These are phyloP conservation scores for Holotrichia oblita DNA, from an alignment of 1,140 invertebrate genomes.

Conservation along the genomic window DNA sequence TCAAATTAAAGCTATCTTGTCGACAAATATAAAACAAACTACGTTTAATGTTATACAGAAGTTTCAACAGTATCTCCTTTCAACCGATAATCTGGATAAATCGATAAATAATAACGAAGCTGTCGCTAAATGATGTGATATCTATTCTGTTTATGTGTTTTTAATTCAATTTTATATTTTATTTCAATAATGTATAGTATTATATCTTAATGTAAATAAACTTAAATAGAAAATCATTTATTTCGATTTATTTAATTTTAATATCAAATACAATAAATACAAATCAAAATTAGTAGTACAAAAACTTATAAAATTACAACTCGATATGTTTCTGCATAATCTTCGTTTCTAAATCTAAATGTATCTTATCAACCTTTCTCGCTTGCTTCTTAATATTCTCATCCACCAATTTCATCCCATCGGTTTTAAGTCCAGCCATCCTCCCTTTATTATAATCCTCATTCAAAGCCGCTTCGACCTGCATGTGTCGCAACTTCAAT, in stretches of 20 bases:
- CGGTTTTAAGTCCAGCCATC: slow-evolving; percentile 69
- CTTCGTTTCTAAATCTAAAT: slow-evolving; percentile 80
- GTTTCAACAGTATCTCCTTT: slow-evolving; percentile 34
- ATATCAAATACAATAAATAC: too few relatives aligned
- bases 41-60: slow-evolving; percentile 46
- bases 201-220: too few relatives aligned
- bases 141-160: background rate
- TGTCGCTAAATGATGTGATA: background rate
- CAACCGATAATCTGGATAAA: background rate
- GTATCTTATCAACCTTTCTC: slow-evolving; percentile 87
- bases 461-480: slow-evolving; percentile 77
- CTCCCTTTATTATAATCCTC: slow-evolving; percentile 69
- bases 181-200: too few relatives aligned
- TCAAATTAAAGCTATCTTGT: slow-evolving; percentile 43
- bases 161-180: background rate
- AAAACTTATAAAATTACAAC: slow-evolving; percentile 63
- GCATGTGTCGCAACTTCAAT: slow-evolving; percentile 82
- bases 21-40: slow-evolving; percentile 45
- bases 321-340: slow-evolving; percentile 81
- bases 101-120: background rate
- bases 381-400: slow-evolving; percentile 83
- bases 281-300: too few relatives aligned
- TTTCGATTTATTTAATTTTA: too few relatives aligned
- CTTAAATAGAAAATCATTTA: too few relatives aligned
- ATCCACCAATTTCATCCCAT: slow-evolving; percentile 70